Conservation (phyloP, 2,888 invertebrate genomes). For the Drosophila diplacantha region DNA sequence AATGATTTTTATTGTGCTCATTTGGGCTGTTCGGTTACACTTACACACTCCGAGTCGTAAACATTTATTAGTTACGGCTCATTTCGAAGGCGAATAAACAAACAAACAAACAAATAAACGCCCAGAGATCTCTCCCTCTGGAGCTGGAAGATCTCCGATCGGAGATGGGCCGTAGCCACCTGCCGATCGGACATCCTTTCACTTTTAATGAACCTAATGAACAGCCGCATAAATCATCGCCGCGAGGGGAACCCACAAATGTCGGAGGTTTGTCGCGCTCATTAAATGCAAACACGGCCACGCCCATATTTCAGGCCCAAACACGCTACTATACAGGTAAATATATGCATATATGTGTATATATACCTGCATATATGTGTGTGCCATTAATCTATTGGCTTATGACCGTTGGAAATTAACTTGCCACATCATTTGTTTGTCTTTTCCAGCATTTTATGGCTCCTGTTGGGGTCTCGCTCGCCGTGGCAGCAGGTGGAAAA, state of each 20-base stretch:
- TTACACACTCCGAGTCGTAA: slow-evolving; percentile 48
- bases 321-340: background rate
- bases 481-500: slow-evolving; percentile 28
- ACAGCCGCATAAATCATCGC: slow-evolving; percentile 68
- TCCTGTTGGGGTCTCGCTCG: background rate
- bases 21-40: slow-evolving; percentile 39
- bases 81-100: slow-evolving; percentile 49
- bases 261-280: slow-evolving; percentile 67
- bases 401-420: slow-evolving; percentile 57
- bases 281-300: slow-evolving; percentile 51
- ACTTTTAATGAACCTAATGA: slow-evolving; percentile 71
- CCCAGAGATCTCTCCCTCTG: slow-evolving; percentile 25
- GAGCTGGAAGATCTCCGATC: slow-evolving; percentile 11
- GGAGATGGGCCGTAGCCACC: slow-evolving; percentile 10
- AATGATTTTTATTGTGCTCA: slow-evolving; percentile 61
- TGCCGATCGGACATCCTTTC: slow-evolving; percentile 58
- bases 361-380: background rate
- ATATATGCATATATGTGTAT: background rate
- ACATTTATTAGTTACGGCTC: slow-evolving; percentile 71
- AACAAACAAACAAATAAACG: slow-evolving; percentile 55
- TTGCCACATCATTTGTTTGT: slow-evolving; percentile 66
- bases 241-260: slow-evolving; percentile 48
- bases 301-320: slow-evolving; percentile 28
- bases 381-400: slow-evolving; percentile 63
- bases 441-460: slow-evolving; percentile 24